These are phyloP conservation scores for Knipowitschia caucasica DNA, from an alignment of 2,797 vertebrate species.

Conservation along the genomic window DNA sequence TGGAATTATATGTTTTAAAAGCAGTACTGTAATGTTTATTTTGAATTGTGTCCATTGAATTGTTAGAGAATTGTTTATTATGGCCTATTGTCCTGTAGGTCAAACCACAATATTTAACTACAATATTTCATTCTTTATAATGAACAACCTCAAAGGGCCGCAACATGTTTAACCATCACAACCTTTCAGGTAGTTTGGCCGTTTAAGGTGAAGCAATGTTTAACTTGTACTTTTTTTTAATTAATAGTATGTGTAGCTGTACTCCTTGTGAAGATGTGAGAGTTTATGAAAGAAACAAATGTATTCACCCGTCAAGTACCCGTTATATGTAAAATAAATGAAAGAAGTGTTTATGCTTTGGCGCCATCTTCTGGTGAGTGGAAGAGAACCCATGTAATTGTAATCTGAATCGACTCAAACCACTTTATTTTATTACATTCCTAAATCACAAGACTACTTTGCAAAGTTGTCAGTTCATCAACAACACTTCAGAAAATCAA, in stretches of 20 bases:
- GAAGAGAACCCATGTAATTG: constrained; percentile 41
- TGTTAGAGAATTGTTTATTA: constrained; percentile 41
- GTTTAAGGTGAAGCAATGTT: constrained; percentile 34
- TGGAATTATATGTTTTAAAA: constrained; percentile 41
- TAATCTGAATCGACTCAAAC: too few species aligned
- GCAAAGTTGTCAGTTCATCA: too few species aligned
- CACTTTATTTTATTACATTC: too few species aligned
- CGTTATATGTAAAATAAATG: constrained; percentile 69
- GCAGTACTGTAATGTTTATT: constrained; percentile 59
- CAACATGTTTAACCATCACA: constrained; percentile 28
- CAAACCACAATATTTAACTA: constrained; percentile 4
- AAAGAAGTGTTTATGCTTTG: constrained; percentile 33
- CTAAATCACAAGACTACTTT: too few species aligned
- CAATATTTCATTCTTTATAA: constrained; percentile 11
- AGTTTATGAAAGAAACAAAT: constrained; percentile 45
- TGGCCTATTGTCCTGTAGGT: constrained; percentile 12
- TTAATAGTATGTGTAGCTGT: constrained; percentile 38
- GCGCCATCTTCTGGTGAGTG: constrained; percentile 66
- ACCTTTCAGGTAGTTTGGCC: constrained; percentile 17
- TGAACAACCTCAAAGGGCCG: constrained; percentile 15
- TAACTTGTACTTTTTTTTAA: constrained; percentile 30
- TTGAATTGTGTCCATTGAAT: constrained; percentile 48
- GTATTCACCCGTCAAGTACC: constrained; percentile 31
- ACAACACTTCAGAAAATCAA: too few species aligned
- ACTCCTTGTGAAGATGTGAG: constrained; percentile 32